Evolutionary conservation across 2,797 vertebrate species (phyloP).

Genomic region (Huso huso): DNA sequence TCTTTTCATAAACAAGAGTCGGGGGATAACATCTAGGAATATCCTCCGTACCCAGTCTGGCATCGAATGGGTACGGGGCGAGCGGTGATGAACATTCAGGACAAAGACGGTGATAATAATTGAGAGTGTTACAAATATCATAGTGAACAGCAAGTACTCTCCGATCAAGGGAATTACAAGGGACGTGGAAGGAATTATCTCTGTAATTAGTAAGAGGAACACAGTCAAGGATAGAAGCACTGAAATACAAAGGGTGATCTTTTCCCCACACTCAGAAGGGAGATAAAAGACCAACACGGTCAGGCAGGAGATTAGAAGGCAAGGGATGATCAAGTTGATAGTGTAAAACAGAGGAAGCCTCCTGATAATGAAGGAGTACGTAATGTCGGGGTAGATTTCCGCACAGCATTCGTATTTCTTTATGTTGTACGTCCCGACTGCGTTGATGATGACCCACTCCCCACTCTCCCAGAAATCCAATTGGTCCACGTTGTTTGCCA

Average conservation of each 20-base stretch:
- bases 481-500: constrained; percentile 84
- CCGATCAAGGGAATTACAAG: constrained; percentile 92
- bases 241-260: constrained; percentile 92
- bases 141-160: constrained; percentile 94
- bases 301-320: constrained; percentile 88
- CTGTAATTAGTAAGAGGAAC: constrained; percentile 92
- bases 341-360: constrained; percentile 93
- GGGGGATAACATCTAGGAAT: constrained; percentile 80
- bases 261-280: constrained; percentile 90
- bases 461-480: constrained; percentile 97
- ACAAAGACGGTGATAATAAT: constrained; percentile 93
- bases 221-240: constrained; percentile 89
- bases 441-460: constrained; percentile 91
- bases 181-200: constrained; percentile 95
- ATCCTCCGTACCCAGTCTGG: constrained; percentile 84
- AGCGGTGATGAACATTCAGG: constrained; percentile 90
- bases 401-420: constrained; percentile 94
- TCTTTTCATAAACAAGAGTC: constrained; percentile 88
- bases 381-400: constrained; percentile 92
- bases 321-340: constrained; percentile 90
- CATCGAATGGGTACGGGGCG: constrained; percentile 83
- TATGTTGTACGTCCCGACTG: constrained; percentile 89
- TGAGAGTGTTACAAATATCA: constrained; percentile 92
- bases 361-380: constrained; percentile 90
- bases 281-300: constrained; percentile 93